phyloP scores from a whole-genome alignment of 2,888 invertebrate species.

The Bhutanitis thaidina region DNA sequence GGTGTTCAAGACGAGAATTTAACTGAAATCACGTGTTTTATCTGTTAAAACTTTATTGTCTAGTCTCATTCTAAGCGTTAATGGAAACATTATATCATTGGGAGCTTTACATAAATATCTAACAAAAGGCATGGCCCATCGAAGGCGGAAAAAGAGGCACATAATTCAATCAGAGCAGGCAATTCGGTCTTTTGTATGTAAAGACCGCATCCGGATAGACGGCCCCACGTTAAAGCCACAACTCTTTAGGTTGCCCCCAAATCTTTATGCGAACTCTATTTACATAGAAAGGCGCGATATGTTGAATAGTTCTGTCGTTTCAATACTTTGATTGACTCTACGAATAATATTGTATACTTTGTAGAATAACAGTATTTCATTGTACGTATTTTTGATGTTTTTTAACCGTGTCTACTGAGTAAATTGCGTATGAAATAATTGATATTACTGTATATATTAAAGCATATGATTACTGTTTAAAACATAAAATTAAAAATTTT shows the following conservation, averaged over 20 bases:
- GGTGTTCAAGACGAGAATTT: too few species aligned
- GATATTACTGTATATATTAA: too few species aligned
- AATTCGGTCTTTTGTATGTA: slow-evolving; percentile 73
- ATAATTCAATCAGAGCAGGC: slow-evolving; percentile 70
- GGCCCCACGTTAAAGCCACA: slow-evolving; percentile 26
- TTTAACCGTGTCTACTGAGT: too few species aligned
- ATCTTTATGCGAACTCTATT: slow-evolving; percentile 27
- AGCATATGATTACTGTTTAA: too few species aligned
- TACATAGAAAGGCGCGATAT: slow-evolving; percentile 19
- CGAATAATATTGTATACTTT: not conserved
- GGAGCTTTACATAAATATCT: slow-evolving; percentile 46
- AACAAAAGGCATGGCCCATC: slow-evolving; percentile 50
- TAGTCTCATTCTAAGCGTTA: slow-evolving; percentile 8
- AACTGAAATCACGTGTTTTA: too few species aligned
- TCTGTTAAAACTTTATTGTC: slow-evolving; percentile 1
- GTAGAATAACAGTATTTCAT: too few species aligned
- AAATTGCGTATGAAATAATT: too few species aligned
- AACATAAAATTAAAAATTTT: too few species aligned
- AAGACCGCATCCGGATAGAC: slow-evolving; percentile 59
- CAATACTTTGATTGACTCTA: not conserved
- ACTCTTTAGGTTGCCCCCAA: slow-evolving; percentile 28
- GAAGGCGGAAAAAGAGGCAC: slow-evolving; percentile 49
- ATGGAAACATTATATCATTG: slow-evolving; percentile 23
- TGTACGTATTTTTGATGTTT: too few species aligned
- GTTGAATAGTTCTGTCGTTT: slow-evolving; percentile 7